A percentile compares a stretch with the other conserved stretches of the same genome.
Evolutionary conservation across 2,888 invertebrate species (phyloP).

Genomic region (Horisme vitalbata): DNA sequence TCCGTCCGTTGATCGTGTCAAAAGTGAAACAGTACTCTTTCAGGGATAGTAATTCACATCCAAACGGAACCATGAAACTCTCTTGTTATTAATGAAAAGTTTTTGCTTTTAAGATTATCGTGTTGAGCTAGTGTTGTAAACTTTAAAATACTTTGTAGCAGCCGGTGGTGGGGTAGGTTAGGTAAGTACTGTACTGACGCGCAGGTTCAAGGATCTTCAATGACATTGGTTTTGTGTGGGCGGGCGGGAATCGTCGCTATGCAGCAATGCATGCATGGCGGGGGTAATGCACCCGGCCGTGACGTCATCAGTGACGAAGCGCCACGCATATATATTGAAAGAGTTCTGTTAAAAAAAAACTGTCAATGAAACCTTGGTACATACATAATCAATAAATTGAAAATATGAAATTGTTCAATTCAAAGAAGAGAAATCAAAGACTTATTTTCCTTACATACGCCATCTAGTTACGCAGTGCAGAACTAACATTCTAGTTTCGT

Average conservation of each 20-base stretch:
- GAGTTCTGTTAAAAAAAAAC: too few species aligned
- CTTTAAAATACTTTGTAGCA: background rate
- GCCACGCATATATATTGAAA: conserved; percentile 14
- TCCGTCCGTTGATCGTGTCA: conserved; percentile 12
- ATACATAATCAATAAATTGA: background rate
- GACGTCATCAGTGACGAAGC: conserved; percentile 51
- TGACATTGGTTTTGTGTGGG: conserved; percentile 58
- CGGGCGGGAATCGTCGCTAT: conserved; percentile 47
- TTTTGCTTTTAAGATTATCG: too few species aligned
- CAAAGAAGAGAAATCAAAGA: background rate
- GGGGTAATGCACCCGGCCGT: conserved; percentile 68
- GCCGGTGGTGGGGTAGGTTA: conserved; percentile 10
- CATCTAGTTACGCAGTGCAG: conserved; percentile 11
- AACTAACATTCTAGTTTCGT: conserved; percentile 13
- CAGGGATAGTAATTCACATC: background rate
- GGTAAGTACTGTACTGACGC: conserved; percentile 31
- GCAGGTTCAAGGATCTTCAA: conserved; percentile 53
- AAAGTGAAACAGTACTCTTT: background rate
- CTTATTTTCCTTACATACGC: conserved; percentile 5
- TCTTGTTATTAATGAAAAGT: too few species aligned
- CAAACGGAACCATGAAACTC: too few species aligned
- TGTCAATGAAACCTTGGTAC: too few species aligned
- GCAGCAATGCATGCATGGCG: conserved; percentile 46
- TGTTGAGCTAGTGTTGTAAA: too few species aligned
- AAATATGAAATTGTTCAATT: background rate